Evolutionary conservation across 2,888 invertebrate genomes (phyloP).

Genomic region (Trachelus tabidus): DNA sequence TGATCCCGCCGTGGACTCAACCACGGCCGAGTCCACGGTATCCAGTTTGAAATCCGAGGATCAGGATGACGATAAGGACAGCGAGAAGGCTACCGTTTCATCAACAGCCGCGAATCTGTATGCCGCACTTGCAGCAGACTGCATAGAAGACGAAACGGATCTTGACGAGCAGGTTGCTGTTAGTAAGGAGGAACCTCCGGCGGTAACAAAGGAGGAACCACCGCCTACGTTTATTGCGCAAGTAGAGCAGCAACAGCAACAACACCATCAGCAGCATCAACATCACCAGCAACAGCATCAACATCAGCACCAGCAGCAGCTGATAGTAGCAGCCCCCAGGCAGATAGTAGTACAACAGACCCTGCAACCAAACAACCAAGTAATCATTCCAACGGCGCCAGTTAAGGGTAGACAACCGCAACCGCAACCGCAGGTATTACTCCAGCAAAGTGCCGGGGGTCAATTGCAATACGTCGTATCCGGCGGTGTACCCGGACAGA

Average conservation of each 20-base stretch:
- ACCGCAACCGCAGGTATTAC: conserved; percentile 56
- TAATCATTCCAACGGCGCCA: conserved; percentile 51
- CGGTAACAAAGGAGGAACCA: conserved; percentile 43
- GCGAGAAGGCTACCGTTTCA: conserved; percentile 74
- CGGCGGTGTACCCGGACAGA: conserved; percentile 70
- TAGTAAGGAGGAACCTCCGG: conserved; percentile 36
- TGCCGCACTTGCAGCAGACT: conserved; percentile 86
- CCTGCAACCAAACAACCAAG: conserved; percentile 55
- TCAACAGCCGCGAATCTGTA: conserved; percentile 88
- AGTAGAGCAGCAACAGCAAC: conserved; percentile 52
- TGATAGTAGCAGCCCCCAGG: conserved; percentile 64
- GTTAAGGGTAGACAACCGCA: conserved; percentile 50
- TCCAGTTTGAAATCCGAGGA: conserved; percentile 66
- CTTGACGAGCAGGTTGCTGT: conserved; percentile 67
- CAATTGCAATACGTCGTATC: conserved; percentile 70
- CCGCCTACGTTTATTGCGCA: conserved; percentile 25
- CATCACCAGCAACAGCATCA: conserved; percentile 54
- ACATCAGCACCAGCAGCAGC: conserved; percentile 56
- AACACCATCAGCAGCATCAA: conserved; percentile 61
- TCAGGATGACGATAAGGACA: conserved; percentile 68
- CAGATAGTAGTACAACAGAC: conserved; percentile 69
- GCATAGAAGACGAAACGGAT: conserved; percentile 79
- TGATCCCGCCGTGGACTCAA: conserved; percentile 57
- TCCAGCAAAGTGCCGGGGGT: conserved; percentile 63
- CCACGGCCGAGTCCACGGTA: conserved; percentile 66